Evolutionary conservation across 2,888 invertebrate genomes (phyloP), one percentile per base, ranked within the genome.

Genomic region (Andrena bicolor): DNA sequence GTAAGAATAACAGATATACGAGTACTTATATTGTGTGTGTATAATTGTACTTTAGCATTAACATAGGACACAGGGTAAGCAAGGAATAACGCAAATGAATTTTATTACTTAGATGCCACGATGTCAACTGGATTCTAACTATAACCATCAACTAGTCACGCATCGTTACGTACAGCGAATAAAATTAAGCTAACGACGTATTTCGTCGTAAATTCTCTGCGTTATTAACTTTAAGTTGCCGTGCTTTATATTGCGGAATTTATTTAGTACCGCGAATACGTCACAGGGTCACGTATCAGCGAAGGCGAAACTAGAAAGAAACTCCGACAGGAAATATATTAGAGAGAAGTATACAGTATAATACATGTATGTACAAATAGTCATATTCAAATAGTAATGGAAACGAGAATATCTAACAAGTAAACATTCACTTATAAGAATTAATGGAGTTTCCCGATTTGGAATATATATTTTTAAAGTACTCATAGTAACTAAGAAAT

Each of bases 101-200:
- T 66, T 28, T 48, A 41, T 23, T 56, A 53, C 32, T 69, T 56
- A 61, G 51, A 77, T 81, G 76, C 79, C 76, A 79, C 76, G 76
- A 65, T 79, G 76, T 76, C 85, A 83, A 74, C 81, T 66, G 53
- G 71, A 49, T 76, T 80, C 69, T 78, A 76, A 69, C 71, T 64
- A 80, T 68, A 66, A 72, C 68, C 81, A 81, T 86, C 86, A 61
- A 75, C 83, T 69, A 76, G 86, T 86, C 86, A 86, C 86, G 86
- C 86, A 79, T 86, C 86, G 86, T 86, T 86, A 86, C 86, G 68
- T 84, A 79, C 80, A 66, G 76, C 81, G 86, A 86, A 84, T 86
- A 84, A 86, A 86, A 86, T 86, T 86, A 86, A 86, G 76, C 81
- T 84, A 86, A 86, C 76, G 83, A 85, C 64, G 81, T 79, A 83